These are phyloP conservation scores for Zonitis immaculata DNA, from an alignment of 2,888 invertebrate genomes.

Conservation along the genomic window DNA sequence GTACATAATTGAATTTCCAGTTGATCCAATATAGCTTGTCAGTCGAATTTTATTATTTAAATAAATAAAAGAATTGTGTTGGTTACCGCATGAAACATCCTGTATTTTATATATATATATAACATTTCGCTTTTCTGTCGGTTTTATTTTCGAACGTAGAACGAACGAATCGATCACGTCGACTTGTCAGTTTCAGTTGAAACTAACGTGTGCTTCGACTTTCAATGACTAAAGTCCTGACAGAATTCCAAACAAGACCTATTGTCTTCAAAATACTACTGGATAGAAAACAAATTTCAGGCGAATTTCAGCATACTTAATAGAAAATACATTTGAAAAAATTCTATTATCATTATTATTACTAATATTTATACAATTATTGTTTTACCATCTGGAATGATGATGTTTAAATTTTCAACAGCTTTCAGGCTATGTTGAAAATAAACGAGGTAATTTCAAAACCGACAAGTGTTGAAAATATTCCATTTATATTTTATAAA, in stretches of 20 bases:
- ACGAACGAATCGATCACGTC: constrained; percentile 24
- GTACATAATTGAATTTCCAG: too few species aligned
- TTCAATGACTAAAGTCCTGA: constrained; percentile 10
- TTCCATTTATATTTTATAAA: not conserved
- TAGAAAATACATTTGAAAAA: not conserved
- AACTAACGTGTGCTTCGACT: constrained; percentile 5
- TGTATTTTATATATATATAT: too few species aligned
- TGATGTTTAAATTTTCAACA: not conserved
- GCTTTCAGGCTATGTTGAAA: not conserved
- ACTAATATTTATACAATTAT: too few species aligned
- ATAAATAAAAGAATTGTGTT: too few species aligned
- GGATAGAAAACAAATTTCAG: not conserved
- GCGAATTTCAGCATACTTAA: not conserved
- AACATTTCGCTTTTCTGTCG: not conserved
- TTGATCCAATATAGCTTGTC: too few species aligned
- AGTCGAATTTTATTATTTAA: too few species aligned
- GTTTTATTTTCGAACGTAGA: constrained; percentile 4
- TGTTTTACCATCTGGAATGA: not conserved
- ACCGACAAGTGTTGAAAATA: not conserved
- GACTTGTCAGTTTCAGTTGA: not conserved
- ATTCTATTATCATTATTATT: too few species aligned
- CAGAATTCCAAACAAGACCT: constrained; percentile 14
- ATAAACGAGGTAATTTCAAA: not conserved
- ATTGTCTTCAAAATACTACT: not conserved
- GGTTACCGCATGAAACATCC: too few species aligned